Conservation (phyloP, 2,888 invertebrate genomes). For the Xanthorhoe spadicearia region DNA sequence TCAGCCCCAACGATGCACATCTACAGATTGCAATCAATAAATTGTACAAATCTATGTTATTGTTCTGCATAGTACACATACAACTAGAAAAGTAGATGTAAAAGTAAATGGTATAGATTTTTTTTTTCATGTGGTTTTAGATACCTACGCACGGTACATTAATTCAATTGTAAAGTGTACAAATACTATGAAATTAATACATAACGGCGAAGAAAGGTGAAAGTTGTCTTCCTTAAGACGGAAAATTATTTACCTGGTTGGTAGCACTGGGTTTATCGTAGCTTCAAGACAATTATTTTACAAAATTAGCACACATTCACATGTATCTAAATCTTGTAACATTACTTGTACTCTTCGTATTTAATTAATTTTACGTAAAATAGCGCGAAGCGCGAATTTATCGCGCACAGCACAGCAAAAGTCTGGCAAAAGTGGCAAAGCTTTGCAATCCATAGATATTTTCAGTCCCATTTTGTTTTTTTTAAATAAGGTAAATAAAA, state of each 20-base stretch:
- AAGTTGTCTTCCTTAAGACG: conserved; percentile 56
- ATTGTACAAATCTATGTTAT: neutral
- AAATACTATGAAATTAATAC: neutral
- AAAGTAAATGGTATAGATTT: neutral
- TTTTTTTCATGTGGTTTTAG: neutral
- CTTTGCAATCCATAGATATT: neutral
- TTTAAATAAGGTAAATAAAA: too few species aligned
- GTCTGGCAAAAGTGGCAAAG: neutral
- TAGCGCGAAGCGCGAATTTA: conserved; percentile 51
- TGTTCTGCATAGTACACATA: neutral
- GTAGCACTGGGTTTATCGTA: conserved; percentile 8
- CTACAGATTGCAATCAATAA: neutral
- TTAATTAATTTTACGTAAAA: conserved; percentile 42
- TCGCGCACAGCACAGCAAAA: neutral
- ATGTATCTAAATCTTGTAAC: neutral
- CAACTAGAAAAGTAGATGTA: neutral
- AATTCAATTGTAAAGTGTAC: neutral
- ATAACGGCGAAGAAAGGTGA: conserved; percentile 50
- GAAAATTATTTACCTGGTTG: conserved; percentile 37
- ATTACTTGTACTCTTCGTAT: conserved; percentile 13
- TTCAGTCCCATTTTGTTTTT: neutral
- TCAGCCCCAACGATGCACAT: neutral
- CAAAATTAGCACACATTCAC: neutral
- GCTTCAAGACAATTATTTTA: neutral
- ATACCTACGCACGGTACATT: neutral